phyloP scores from a whole-genome alignment of 2,797 vertebrate genomes.

The Intellagama lesueurii region DNA sequence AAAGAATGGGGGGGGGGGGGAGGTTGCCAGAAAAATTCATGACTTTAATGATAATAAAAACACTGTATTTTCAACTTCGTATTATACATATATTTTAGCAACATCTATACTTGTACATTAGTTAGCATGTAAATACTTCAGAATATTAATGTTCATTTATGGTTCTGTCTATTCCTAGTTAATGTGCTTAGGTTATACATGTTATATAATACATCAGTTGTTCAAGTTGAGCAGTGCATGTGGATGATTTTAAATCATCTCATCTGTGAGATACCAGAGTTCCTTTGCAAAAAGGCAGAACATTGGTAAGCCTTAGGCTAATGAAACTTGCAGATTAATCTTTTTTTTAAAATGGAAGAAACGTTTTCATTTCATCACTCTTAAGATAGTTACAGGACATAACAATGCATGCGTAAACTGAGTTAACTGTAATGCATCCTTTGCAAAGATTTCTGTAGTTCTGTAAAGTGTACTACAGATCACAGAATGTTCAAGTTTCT shows the following conservation, averaged over 20 bases:
- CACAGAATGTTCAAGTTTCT: not conserved
- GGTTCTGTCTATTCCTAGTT: not conserved
- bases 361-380: no score
- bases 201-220: not conserved
- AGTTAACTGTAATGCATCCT: no score
- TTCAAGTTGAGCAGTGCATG: not conserved
- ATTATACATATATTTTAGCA: not conserved
- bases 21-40: not conserved
- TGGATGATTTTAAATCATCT: constrained; percentile 17
- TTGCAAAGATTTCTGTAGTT: no score
- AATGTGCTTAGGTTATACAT: not conserved
- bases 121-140: not conserved
- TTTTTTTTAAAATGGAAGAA: no score
- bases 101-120: not conserved
- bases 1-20: not conserved
- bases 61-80: constrained; percentile 1
- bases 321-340: not conserved
- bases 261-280: not conserved
- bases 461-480: not conserved
- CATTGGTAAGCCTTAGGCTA: not conserved
- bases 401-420: no score
- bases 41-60: not conserved
- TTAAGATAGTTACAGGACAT: no score
- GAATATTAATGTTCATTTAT: not conserved
- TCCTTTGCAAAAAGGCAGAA: accelerated